Evolutionary conservation across 92 coral and sea anemone species (phyloP).

Genomic region (Plumapathes pennacea): DNA sequence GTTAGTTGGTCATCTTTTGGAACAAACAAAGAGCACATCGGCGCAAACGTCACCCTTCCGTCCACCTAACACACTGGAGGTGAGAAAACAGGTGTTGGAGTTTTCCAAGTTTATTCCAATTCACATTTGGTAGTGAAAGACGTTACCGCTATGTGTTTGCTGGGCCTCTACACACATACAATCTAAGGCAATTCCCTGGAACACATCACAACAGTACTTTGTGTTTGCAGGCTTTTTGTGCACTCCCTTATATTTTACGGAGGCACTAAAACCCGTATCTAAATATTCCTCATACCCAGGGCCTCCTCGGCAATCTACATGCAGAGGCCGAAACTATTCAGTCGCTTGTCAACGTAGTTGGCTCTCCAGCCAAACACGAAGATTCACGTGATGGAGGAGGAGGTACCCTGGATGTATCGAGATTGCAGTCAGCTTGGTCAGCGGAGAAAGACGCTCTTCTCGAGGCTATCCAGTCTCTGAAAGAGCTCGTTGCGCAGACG

Average conservation of each 20-base stretch:
- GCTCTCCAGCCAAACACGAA: slow-evolving; percentile 50
- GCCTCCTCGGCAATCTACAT: slow-evolving; percentile 72
- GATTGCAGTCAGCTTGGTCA: slow-evolving; percentile 82
- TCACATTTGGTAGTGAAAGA: not conserved
- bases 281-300: slow-evolving; percentile 21
- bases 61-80: slow-evolving; percentile 66
- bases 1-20: slow-evolving; percentile 62
- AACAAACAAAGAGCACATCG: slow-evolving; percentile 48
- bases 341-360: slow-evolving; percentile 73
- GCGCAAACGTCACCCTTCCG: slow-evolving; percentile 43
- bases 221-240: no score
- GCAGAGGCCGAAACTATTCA: slow-evolving; percentile 92
- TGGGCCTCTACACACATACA: no score
- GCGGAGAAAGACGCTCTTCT: slow-evolving; percentile 83
- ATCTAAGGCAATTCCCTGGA: no score
- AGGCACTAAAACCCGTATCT: not conserved
- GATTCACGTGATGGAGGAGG: slow-evolving; percentile 35
- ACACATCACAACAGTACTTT: no score
- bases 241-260: no score
- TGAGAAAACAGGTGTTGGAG: slow-evolving; percentile 2
- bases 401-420: slow-evolving; percentile 52
- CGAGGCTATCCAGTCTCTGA: slow-evolving; percentile 78
- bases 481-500: slow-evolving; percentile 65
- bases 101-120: not conserved
- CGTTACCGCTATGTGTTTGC: not conserved